Conservation (phyloP, 2,797 vertebrate genomes). For the Stomatorhinus walkeri region DNA sequence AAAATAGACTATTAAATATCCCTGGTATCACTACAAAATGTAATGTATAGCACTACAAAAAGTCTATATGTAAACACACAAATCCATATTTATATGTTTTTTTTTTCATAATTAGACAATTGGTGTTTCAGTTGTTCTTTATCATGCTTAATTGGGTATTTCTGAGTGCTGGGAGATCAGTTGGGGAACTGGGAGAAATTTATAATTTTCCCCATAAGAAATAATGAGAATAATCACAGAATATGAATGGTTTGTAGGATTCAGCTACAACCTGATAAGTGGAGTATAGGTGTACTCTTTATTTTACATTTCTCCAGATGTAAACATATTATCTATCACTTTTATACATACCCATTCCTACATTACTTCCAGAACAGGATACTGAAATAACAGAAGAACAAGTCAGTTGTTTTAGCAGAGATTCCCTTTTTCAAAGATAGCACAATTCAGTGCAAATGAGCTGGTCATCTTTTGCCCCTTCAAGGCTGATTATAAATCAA, state of each 20-base stretch:
- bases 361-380: conserved; percentile 68
- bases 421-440: neutral
- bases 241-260: neutral
- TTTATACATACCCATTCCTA: conserved; percentile 73
- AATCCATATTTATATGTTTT: neutral
- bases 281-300: neutral
- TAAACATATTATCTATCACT: neutral
- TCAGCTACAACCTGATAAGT: neutral
- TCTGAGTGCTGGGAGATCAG: neutral
- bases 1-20: neutral
- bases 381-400: conserved; percentile 61
- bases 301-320: neutral
- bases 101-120: neutral
- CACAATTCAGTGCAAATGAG: neutral
- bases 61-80: neutral
- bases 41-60: neutral
- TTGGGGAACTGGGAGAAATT: neutral
- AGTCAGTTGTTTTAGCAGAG: neutral
- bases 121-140: neutral
- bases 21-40: neutral
- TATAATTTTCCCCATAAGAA: neutral
- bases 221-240: neutral
- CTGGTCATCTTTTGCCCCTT: neutral
- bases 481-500: neutral
- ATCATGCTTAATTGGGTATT: neutral